Conservation (phyloP, 2,888 invertebrate genomes). For the Megastigmus dorsalis region DNA sequence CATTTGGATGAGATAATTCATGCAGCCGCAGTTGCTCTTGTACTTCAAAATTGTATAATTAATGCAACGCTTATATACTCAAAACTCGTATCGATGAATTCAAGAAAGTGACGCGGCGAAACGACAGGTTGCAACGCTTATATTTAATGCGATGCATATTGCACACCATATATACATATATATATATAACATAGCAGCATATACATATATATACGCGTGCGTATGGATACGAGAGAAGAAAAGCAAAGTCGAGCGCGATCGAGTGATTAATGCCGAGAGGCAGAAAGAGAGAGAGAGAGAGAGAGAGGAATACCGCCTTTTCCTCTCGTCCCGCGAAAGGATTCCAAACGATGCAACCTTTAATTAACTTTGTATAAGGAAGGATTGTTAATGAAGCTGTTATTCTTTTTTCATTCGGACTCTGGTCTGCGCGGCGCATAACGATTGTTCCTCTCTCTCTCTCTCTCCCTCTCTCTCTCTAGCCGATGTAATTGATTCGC, state of each 20-base stretch:
- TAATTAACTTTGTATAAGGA: conserved; percentile 48
- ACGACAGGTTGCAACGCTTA: too few species aligned
- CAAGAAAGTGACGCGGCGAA: too few species aligned
- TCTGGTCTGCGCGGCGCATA: conserved; percentile 1
- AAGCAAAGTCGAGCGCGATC: conserved; percentile 28
- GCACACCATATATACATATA: too few species aligned
- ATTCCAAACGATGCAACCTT: conserved; percentile 48
- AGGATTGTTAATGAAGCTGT: conserved; percentile 51
- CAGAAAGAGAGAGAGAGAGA: background rate
- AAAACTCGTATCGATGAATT: too few species aligned
- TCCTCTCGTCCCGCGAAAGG: conserved; percentile 34
- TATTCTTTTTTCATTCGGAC: conserved; percentile 15
- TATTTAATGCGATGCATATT: too few species aligned
- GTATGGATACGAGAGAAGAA: background rate
- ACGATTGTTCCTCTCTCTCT: conserved; percentile 10
- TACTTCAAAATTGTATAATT: too few species aligned
- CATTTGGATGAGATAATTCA: too few species aligned
- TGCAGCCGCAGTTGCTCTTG: too few species aligned
- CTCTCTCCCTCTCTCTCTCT: background rate
- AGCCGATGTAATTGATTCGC: conserved; percentile 47
- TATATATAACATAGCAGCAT: too few species aligned
- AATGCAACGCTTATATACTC: too few species aligned
- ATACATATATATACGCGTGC: background rate
- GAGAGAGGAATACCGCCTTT: conserved; percentile 16
- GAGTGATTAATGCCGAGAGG: conserved; percentile 40